Conservation (phyloP, 2,113 vertebrate genomes). For the Elaphurus davidianus region DNA sequence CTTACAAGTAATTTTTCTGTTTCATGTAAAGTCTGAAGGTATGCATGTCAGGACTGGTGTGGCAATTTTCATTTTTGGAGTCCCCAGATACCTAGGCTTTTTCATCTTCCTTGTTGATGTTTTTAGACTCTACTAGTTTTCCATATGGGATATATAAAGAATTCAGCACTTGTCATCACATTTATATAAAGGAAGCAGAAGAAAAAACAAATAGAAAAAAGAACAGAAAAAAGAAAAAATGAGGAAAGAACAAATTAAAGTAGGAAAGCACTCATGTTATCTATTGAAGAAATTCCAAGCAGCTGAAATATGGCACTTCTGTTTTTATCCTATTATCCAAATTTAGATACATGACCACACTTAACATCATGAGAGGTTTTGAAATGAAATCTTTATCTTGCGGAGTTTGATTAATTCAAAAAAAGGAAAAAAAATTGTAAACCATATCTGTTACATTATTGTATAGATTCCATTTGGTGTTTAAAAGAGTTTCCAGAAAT, state of each 20-base stretch:
- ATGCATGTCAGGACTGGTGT: rapidly evolving
- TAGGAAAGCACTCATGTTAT: not conserved
- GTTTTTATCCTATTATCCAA: not conserved
- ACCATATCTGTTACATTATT: not conserved
- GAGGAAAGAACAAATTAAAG: not conserved
- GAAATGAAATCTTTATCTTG: not conserved
- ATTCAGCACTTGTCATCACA: not conserved
- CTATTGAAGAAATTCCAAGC: not conserved
- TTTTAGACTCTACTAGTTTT: not conserved
- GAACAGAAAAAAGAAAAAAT: not conserved
- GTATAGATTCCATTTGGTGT: not conserved
- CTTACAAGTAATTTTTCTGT: not conserved
- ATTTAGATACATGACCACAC: not conserved
- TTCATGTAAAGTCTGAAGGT: not conserved
- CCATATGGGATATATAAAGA: rapidly evolving
- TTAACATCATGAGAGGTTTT: not conserved
- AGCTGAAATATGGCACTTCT: not conserved
- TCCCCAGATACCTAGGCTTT: not conserved
- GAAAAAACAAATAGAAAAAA: not conserved
- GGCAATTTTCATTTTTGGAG: not conserved
- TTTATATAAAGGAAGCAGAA: not conserved
- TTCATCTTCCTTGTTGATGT: not conserved
- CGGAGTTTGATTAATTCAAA: not conserved
- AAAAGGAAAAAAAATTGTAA: not conserved
- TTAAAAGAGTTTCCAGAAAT: not conserved